Evolutionary conservation across 2,113 vertebrate species (phyloP).

Genomic region (Megaleporinus macrocephalus): DNA sequence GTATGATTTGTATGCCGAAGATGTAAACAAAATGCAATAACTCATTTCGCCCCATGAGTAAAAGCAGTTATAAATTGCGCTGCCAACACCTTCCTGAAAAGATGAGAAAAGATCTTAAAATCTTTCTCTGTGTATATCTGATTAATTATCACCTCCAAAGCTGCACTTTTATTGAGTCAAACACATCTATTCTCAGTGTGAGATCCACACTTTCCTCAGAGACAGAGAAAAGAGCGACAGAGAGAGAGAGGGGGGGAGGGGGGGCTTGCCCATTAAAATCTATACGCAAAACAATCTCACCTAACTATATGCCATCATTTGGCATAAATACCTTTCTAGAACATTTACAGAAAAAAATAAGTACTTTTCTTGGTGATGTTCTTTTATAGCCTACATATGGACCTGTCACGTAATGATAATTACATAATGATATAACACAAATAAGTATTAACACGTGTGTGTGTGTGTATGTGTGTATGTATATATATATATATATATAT

Average conservation of each 20-base stretch:
- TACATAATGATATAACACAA: background rate
- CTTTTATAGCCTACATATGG: background rate
- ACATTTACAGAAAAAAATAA: background rate
- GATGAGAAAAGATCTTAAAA: slow-evolving; percentile 46
- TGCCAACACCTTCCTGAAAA: slow-evolving; percentile 58
- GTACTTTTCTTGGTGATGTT: background rate
- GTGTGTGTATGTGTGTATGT: slow-evolving; percentile 10
- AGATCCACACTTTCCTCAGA: slow-evolving; percentile 10
- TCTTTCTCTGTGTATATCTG: slow-evolving; percentile 46
- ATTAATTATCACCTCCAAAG: slow-evolving; percentile 64
- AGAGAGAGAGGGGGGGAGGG: background rate
- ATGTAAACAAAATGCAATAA: background rate
- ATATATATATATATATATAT: too few species aligned
- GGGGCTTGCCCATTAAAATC: background rate
- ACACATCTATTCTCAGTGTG: slow-evolving; percentile 44
- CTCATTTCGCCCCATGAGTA: slow-evolving; percentile 42
- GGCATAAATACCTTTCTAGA: background rate
- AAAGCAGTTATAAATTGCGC: slow-evolving; percentile 53
- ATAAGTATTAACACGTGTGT: slow-evolving; percentile 7
- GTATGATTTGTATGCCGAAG: background rate
- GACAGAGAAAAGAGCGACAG: background rate
- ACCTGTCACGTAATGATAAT: slow-evolving; percentile 4
- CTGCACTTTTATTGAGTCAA: slow-evolving; percentile 35
- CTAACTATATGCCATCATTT: background rate
- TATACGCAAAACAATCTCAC: background rate